phyloP scores from a whole-genome alignment of 2,888 invertebrate species.

The Timandra comae region DNA sequence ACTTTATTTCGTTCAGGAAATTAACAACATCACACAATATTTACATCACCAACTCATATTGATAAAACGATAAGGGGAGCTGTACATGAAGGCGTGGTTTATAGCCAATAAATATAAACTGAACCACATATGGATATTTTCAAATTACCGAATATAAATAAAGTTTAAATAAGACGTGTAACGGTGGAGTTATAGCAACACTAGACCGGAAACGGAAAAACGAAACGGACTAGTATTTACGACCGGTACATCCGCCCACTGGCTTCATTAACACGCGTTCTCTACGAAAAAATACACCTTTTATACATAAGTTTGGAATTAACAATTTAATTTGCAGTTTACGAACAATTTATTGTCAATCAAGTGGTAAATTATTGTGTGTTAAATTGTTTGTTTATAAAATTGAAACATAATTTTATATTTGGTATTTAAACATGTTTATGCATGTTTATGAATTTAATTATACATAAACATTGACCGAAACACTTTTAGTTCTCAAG shows the following conservation, averaged over 20 bases:
- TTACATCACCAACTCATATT: constrained; percentile 33
- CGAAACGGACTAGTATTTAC: constrained; percentile 73
- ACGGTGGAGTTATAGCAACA: constrained; percentile 59
- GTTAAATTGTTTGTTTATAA: too few relatives aligned
- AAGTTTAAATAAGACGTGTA: constrained; percentile 66
- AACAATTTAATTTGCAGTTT: constrained; percentile 17
- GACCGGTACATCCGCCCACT: constrained; percentile 63
- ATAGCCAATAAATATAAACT: constrained; percentile 37
- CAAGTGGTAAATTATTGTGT: too few relatives aligned
- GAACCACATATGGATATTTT: constrained; percentile 40
- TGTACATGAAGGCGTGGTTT: constrained; percentile 17
- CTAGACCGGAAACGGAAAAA: constrained; percentile 68
- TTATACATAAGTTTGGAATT: constrained; percentile 25
- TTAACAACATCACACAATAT: constrained; percentile 21
- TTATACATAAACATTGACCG: too few relatives aligned
- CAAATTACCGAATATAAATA: constrained; percentile 52
- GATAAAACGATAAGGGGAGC: constrained; percentile 34
- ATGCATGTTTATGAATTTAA: too few relatives aligned
- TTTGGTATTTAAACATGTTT: too few relatives aligned
- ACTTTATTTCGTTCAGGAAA: constrained; percentile 2
- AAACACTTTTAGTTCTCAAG: too few relatives aligned
- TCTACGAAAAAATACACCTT: constrained; percentile 35
- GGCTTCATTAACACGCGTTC: constrained; percentile 54
- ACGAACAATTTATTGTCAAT: too few relatives aligned
- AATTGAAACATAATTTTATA: too few relatives aligned